These are phyloP conservation scores for Dipodomys stephensi DNA, from an alignment of 2,113 vertebrate genomes.

Conservation along the genomic window DNA sequence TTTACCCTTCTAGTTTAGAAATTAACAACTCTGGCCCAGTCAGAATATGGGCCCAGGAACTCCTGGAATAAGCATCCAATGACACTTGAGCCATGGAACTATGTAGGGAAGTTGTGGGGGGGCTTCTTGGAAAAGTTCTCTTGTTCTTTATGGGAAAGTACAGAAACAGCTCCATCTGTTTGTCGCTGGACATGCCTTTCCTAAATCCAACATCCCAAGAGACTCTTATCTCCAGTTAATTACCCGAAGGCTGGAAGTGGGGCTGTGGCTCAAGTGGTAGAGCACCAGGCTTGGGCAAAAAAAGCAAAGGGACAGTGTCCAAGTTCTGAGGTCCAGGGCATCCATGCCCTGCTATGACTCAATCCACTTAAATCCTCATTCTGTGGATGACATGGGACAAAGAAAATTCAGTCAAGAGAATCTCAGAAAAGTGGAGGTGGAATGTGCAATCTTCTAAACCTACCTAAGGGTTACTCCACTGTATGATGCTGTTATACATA, in stretches of 20 bases:
- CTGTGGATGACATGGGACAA: not conserved
- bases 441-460: not conserved
- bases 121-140: not conserved
- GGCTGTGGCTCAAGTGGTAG: too few relatives aligned
- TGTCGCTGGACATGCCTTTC: not conserved
- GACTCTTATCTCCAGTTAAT: too few relatives aligned
- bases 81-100: not conserved
- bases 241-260: too few relatives aligned
- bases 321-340: not conserved
- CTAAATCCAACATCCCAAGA: not conserved
- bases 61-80: not conserved
- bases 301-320: too few relatives aligned
- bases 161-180: not conserved
- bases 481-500: rapidly evolving
- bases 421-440: not conserved
- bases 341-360: not conserved
- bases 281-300: too few relatives aligned
- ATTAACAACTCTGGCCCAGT: not conserved
- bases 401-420: not conserved
- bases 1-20: not conserved
- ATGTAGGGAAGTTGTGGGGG: not conserved
- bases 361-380: not conserved
- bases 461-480: not conserved
- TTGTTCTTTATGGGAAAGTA: not conserved
- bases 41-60: not conserved